phyloP scores from a whole-genome alignment of 2,797 vertebrate genomes.

The Hydrolagus colliei region DNA sequence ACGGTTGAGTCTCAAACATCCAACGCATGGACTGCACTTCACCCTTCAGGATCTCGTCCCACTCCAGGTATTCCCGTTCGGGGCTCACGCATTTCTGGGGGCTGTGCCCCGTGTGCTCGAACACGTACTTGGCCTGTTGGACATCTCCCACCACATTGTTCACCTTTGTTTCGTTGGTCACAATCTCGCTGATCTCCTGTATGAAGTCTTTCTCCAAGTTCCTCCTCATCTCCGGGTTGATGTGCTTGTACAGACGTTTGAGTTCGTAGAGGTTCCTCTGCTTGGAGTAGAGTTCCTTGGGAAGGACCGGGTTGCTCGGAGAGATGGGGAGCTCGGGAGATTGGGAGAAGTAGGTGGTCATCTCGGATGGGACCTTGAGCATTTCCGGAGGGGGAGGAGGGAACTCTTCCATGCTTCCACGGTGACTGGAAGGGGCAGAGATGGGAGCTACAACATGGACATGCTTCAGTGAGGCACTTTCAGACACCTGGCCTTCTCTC shows the following conservation, averaged over 20 bases:
- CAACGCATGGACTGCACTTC: slow-evolving; percentile 74
- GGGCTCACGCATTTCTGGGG: slow-evolving; percentile 56
- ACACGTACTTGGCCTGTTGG: slow-evolving; percentile 60
- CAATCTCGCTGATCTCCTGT: slow-evolving; percentile 57
- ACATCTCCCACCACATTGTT: slow-evolving; percentile 54
- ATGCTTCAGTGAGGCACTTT: slow-evolving; percentile 45
- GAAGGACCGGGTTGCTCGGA: slow-evolving; percentile 47
- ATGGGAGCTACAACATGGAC: slow-evolving; percentile 41
- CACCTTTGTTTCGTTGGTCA: slow-evolving; percentile 50
- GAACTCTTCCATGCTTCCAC: slow-evolving; percentile 62
- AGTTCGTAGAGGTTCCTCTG: slow-evolving; percentile 71
- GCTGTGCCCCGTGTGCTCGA: slow-evolving; percentile 59
- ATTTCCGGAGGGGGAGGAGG: slow-evolving; percentile 67
- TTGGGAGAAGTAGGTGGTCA: slow-evolving; percentile 51
- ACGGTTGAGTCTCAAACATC: slow-evolving; percentile 79
- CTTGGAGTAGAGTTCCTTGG: slow-evolving; percentile 64
- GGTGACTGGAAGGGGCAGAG: slow-evolving; percentile 45
- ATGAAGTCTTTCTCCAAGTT: slow-evolving; percentile 68
- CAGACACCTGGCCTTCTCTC: slow-evolving; percentile 48
- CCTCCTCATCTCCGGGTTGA: slow-evolving; percentile 75
- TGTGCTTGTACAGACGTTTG: slow-evolving; percentile 75
- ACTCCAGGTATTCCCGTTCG: slow-evolving; percentile 65
- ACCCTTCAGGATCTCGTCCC: slow-evolving; percentile 73
- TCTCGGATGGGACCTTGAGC: slow-evolving; percentile 60
- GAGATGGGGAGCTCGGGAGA: slow-evolving; percentile 56